Conservation (phyloP, 2,113 vertebrate species). For the Apeltes quadracus region DNA sequence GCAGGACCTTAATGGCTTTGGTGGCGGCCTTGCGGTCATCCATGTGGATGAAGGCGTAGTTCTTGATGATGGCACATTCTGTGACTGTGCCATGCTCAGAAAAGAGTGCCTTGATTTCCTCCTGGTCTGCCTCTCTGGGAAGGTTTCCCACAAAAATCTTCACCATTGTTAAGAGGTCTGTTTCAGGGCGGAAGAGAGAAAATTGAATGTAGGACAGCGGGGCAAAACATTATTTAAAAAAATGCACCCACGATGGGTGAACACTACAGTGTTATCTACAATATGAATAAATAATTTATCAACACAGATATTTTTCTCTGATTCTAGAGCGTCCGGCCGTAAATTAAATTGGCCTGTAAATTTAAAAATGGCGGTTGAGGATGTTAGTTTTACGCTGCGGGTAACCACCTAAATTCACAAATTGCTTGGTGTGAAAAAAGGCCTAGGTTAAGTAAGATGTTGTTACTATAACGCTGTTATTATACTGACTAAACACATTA, state of each 20-base stretch:
- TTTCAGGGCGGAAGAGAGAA: background rate
- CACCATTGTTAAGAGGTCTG: conserved; percentile 75
- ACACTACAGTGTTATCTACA: background rate
- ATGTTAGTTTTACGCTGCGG: background rate
- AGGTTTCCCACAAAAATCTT: conserved; percentile 86
- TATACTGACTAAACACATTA: background rate
- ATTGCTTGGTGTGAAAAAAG: background rate
- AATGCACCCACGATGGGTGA: background rate
- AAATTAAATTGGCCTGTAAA: background rate
- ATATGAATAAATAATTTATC: background rate
- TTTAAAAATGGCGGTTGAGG: conserved; percentile 42
- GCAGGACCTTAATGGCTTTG: conserved; percentile 82
- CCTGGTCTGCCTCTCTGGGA: conserved; percentile 77
- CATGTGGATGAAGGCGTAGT: conserved; percentile 86
- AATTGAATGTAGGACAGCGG: background rate
- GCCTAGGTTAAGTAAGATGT: accelerated
- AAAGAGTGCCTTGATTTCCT: conserved; percentile 81
- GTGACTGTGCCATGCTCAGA: conserved; percentile 79
- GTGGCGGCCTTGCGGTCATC: conserved; percentile 83
- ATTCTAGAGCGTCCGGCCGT: too few relatives aligned
- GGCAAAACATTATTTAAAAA: background rate
- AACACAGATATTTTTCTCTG: background rate
- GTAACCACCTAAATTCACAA: background rate
- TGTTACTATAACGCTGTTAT: background rate
- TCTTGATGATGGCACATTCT: conserved; percentile 84